These are phyloP conservation scores for Calcarius ornatus DNA, from an alignment of 2,113 vertebrate species.

Conservation along the genomic window DNA sequence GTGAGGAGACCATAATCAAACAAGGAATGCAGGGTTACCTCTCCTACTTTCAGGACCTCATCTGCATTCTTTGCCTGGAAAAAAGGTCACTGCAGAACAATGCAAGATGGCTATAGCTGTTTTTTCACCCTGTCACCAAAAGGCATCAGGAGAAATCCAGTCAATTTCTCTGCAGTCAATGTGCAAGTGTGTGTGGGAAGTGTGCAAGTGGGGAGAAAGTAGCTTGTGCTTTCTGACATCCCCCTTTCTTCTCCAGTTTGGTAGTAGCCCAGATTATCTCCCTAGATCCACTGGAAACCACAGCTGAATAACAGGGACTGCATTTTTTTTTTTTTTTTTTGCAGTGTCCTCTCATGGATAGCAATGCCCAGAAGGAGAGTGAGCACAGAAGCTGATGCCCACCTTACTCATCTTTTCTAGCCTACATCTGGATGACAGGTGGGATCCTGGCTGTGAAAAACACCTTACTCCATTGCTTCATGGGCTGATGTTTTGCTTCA, in stretches of 20 bases:
- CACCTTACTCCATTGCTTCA: background rate
- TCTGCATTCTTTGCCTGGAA: background rate
- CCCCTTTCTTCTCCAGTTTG: background rate
- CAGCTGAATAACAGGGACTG: background rate
- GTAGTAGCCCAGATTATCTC: background rate
- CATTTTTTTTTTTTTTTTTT: background rate
- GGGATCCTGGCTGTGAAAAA: background rate
- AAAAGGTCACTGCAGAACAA: background rate
- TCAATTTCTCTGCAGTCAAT: slow-evolving; percentile 2
- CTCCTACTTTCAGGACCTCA: slow-evolving; percentile 3
- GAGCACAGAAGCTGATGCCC: background rate
- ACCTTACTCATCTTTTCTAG: background rate
- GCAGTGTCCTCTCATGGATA: background rate
- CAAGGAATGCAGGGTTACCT: slow-evolving; percentile 53
- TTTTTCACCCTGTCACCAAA: background rate
- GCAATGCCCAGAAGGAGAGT: background rate
- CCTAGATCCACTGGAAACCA: background rate
- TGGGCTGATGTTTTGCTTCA: background rate
- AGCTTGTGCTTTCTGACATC: background rate
- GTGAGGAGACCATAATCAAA: slow-evolving; percentile 69
- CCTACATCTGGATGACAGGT: background rate
- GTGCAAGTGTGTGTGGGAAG: background rate
- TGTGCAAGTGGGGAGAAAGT: background rate
- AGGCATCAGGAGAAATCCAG: background rate
- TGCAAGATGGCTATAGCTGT: background rate